Base-by-base conservation (phyloP, 2,113 vertebrate species). In the Eulemur rufifrons region DNA sequence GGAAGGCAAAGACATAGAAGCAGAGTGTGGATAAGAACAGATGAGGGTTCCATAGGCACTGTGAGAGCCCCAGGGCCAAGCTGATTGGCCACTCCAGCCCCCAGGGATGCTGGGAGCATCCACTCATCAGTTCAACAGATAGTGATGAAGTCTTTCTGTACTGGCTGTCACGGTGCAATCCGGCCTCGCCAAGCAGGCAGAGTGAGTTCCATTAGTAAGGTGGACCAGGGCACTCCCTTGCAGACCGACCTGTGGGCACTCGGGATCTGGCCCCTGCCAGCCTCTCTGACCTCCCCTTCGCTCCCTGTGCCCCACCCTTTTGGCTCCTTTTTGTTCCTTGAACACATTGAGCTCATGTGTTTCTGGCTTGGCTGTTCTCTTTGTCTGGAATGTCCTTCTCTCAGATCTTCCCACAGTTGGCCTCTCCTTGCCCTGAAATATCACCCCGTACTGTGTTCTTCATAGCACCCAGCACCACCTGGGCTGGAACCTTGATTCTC, bases 151-250 rank as follows among this genome's bases (percentile, higher is more conserved):
- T 17, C 68, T 32, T 94, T 50, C 47, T 81, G 39, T 54, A 0
- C 6, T 14, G 34, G n/a, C n/a, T 54, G 14, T 52, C 45, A 29
- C 0, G 1, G 54, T 14, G 7, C 61, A 37, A 4, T 54, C 39
- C 8, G 18, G 47, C 32, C 39, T 89, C 73, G 8, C 8, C 6
- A 4, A 80, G 69, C 25, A 6, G 29, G 23, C 39, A 39, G 34
- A 37, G 32, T 2, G 61, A 47, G 52, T 10, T 42, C 59, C 52
- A 47, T 8, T 6, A 42, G 52, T 1, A 29, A 86, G 94, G n/a
- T 20, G 50, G 27, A 25, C 18, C 56, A 9, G 37, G n/a, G 50
- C 21, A 0, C 17, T 42, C 0, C 18, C 56, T 90, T 27, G 17
- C 3, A 1, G 32, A 10, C 12, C 39, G 42, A 50, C 17, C 29